Evolutionary conservation across 2,888 invertebrate species (phyloP), one percentile per base, ranked within the genome.

Genomic region (Heliconius aoede): DNA sequence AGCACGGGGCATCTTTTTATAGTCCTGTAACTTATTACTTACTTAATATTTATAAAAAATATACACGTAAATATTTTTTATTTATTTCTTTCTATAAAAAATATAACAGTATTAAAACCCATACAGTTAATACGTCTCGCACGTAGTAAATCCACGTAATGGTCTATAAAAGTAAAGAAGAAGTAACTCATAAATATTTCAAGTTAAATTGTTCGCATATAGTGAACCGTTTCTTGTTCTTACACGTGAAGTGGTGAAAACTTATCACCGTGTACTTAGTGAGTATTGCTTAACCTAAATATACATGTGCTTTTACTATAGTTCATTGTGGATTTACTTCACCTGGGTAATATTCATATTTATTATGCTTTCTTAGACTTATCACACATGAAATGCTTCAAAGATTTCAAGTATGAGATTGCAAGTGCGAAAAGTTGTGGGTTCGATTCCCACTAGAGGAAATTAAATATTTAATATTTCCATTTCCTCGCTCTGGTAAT

Each of bases 141-240:
- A 78, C 79, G 69, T 78, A 78, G 72, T 79, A 79, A 79, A 79
- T 69, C 51, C 77, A 60, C 73, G 74, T 81, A 82, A 82, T 79
- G 82, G 81, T 79, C 81, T 79, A 80, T 81, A 82, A 82, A 81
- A 76, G 65, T 76, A 62, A 69, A 75, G 78, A 73, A 74, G 78
- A 72, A 78, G 78, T 80, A 74, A 81, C 79, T 82, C 78, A 79
- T 79, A 78, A 81, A 81, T 81, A 81, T 80, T 76, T 77, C 78
- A 80, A 79, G 81, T 81, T 82, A 82, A 82, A 82, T 81, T 78
- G 80, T 79, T 79, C 71, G 81, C 77, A 68, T 77, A 69, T 78
- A 77, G 74, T 40, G 77, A 81, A 77, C 69, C 78, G 81, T 79
- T 80, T 82, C 74, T 81, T 82, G 81, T 81, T 74, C 81, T 67